These are phyloP conservation scores for Platorchestia sp. DNA, from an alignment of 1,140 invertebrate genomes.

Conservation along the genomic window DNA sequence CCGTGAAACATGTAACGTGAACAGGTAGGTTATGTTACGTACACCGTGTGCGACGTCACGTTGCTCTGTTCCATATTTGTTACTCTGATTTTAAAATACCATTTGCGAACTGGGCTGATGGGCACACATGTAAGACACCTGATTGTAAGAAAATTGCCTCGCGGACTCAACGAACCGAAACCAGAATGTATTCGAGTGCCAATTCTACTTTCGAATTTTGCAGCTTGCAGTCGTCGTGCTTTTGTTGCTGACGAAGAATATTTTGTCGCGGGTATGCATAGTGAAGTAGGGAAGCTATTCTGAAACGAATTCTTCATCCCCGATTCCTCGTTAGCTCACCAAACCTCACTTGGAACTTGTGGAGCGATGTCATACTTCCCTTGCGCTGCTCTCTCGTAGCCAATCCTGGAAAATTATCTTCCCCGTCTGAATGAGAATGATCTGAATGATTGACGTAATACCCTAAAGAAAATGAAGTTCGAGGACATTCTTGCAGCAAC, in stretches of 20 bases:
- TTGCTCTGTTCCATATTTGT: not conserved
- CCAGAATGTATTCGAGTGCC: not conserved
- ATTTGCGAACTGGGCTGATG: not conserved
- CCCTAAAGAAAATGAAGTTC: slow-evolving; percentile 62
- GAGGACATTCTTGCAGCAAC: slow-evolving; percentile 62
- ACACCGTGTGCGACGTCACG: not conserved
- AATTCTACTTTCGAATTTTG: not conserved
- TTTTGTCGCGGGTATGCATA: not conserved
- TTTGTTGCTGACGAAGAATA: not conserved
- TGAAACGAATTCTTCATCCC: not conserved
- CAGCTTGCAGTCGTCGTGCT: not conserved
- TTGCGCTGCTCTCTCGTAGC: not conserved
- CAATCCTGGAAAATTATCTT: not conserved
- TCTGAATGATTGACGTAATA: not conserved
- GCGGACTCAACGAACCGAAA: not conserved
- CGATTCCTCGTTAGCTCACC: not conserved
- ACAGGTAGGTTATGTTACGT: not conserved
- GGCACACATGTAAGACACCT: not conserved
- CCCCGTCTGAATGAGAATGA: not conserved
- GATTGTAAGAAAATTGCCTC: not conserved
- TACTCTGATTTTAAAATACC: not conserved
- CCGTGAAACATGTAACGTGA: not conserved
- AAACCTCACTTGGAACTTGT: not conserved
- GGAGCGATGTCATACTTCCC: not conserved
- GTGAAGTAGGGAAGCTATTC: not conserved